Evolutionary conservation across 1,140 invertebrate species (phyloP), one percentile per base, ranked within the genome.

Genomic region (Neocloeon triangulifer): DNA sequence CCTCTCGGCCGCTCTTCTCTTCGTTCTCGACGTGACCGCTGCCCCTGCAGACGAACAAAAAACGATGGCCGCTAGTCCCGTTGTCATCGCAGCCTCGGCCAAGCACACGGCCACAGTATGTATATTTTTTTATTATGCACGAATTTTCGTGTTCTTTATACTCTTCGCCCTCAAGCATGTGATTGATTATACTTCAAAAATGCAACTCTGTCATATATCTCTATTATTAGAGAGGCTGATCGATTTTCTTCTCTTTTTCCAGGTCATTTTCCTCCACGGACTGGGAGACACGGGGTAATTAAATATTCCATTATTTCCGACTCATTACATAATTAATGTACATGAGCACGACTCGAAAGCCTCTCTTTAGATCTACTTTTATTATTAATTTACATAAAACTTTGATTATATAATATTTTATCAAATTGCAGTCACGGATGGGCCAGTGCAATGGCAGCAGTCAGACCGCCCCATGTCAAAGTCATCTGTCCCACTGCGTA

Each of bases 401-500:
- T n/a, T 2, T 21, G 14, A 33, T 18, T 25, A 39, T 33, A 35
- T 35, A 22, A 27, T 13, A 36, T 23, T 36, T 37, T 39, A n/a
- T n/a, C n/a, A n/a, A n/a, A 31, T 62, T 64, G 32, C 47, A 92
- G 86, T 9, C 77, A 89, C 66, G 88, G 86, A 27, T 96, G 88
- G 88, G 80, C 81, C 13, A 74, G 70, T 43, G 70, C 75, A 2
- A 69, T 94, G 48, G 73, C 64, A 35, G 62, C 65, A 25, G 66
- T 94, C 19, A 65, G 76, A 44, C 65, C 74, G 12, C 61, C 82
- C 15, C 69, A 85, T 49, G 69, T 86, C 41, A 92, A 92, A 64
- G 75, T 91, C 38, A 76, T 95, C 36, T 95, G 86, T 55, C 89
- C 89, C 6, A 92, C 86, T 41, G 88, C 89, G 55, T 74, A 64